Base-by-base conservation (phyloP, 2,797 vertebrate genomes). In the Lepus townsendii region DNA sequence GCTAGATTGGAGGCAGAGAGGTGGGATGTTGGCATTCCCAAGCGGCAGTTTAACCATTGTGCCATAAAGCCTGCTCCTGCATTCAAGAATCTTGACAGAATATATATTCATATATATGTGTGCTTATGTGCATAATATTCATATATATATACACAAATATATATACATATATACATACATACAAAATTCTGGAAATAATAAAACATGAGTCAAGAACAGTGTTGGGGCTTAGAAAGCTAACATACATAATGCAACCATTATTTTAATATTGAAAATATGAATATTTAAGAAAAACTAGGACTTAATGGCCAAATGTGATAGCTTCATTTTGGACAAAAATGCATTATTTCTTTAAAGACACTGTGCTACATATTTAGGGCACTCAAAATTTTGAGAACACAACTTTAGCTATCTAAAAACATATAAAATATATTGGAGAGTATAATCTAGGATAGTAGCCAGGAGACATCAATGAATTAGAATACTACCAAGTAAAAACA, bases 11-110 rank as follows among this genome's bases (percentile, higher is more conserved):
- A 57, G 19, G 54, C 54, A 57, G 4, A 57, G 54, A 57, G 54
- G 54, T 57, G 54, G 54, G 54, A 57, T 57, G 54, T 4, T 57
- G 54, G 19, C 54, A 57, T 57, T 57, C 19, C 54, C 54, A 57
- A 57, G 54, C 7, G 54, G 19, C 54, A 57, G 54, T 20, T 57
- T 57, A 57, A 17, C 42, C 42, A 47, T 47, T 47, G 42, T 47
- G 42, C 42, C 42, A 47, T 47, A 47, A 47, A 47, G 42, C 54
- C 19, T 57, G 54, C 14, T 4, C 54, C 19, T 57, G 54, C 52
- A 94, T 52, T 87, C 75, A 91, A 79, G 60, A 96, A 32, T 94
- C 95, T 92, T 68, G 54, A 80, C 93, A 94, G 84, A 96, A 79
- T 13, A 63, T 78, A 73, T 82, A 82, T 47, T 47, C 8, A 47